Evolutionary conservation across 1,140 invertebrate genomes (phyloP), one percentile per base, ranked within the genome.

Genomic region (Tachypleus tridentatus): DNA sequence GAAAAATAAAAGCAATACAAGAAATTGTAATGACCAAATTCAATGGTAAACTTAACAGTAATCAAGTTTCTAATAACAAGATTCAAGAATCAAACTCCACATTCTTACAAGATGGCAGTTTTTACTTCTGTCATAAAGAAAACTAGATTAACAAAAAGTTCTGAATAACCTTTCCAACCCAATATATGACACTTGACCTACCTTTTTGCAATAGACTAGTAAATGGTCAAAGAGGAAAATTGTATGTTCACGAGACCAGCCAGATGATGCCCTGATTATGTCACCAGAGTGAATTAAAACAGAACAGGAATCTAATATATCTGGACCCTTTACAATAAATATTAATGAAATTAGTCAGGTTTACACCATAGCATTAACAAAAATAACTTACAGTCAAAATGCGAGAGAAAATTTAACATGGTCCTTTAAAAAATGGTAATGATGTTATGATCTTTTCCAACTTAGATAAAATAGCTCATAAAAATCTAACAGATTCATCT

Each of bases 161-260:
- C 29, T 29, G 29, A 29, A 29, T 29, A 29, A 29, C 29, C 29
- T 29, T 29, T 29, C 29, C 29, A 29, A 29, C 29, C 50, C 5
- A 58, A 64, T 50, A 47, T 10, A n/a, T 65, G 58, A 10, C 7
- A 7, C 7, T 54, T 54, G 53, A n/a, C 7, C 69, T 65, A 82
- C 80, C 77, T 88, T 91, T 77, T 91, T 92, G 76, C 89, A 93
- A 74, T 90, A 87, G 57, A 94, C 82, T 49, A 93, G 77, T 71
- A 92, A 87, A 76, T 91, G 87, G 75, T 93, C 90, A 75, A 94
- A 92, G 2, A 94, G 80, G 74, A 91, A 92, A n/a, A 93, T 78
- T 8, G 83, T 87, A 65, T 90, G 84, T 70, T 88, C 89, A 72
- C 87, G 88, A 47, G 87, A 86, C 88, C 90, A 92, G 76, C 84